Evolutionary conservation across 2,113 vertebrate genomes (phyloP).

Genomic region (Manacus vitellinus): DNA sequence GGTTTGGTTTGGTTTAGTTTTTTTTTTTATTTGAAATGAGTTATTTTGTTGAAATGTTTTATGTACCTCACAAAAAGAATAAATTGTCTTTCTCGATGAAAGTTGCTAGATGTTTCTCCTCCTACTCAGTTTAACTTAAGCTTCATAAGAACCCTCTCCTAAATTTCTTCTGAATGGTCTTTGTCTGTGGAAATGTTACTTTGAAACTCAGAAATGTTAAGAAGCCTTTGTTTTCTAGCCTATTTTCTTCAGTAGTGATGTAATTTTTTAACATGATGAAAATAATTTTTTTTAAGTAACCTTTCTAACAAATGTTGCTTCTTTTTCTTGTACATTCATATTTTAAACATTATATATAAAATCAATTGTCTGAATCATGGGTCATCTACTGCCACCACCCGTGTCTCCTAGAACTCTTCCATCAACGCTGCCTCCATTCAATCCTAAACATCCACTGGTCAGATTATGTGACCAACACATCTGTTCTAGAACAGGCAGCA

Average conservation of each 20-base stretch:
- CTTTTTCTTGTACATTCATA: not conserved
- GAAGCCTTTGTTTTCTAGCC: not conserved
- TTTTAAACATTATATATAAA: not conserved
- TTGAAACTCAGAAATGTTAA: not conserved
- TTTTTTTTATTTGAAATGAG: not conserved
- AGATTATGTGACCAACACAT: no score
- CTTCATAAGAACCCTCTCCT: not conserved
- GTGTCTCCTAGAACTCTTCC: no score
- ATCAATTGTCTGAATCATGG: not conserved
- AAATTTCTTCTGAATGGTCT: not conserved
- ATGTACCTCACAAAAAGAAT: not conserved
- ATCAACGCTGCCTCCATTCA: no score
- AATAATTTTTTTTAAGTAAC: not conserved
- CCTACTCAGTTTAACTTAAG: not conserved
- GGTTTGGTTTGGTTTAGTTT: not conserved
- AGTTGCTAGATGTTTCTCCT: not conserved
- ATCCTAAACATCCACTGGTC: no score
- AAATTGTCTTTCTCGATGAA: not conserved
- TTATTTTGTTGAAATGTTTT: not conserved
- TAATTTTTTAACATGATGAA: not conserved
- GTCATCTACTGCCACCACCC: no score
- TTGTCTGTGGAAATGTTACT: not conserved
- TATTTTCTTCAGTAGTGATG: not conserved
- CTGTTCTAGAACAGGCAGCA: no score
- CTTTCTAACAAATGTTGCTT: not conserved